Conservation (phyloP, 2,888 invertebrate genomes). For the Pollenia amentaria region DNA sequence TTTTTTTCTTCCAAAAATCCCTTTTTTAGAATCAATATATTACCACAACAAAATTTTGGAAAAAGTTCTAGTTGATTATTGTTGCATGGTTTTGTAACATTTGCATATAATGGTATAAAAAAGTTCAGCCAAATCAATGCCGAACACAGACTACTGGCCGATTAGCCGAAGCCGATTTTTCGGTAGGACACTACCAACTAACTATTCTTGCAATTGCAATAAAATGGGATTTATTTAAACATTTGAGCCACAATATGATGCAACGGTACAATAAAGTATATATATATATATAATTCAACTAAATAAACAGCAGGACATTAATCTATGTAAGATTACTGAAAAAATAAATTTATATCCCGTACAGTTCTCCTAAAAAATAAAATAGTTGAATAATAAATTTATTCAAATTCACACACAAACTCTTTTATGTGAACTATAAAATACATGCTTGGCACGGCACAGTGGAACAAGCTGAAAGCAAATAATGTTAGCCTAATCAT, state of each 20-base stretch:
- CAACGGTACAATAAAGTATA: too few relatives aligned
- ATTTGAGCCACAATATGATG: not conserved
- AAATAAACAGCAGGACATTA: not conserved
- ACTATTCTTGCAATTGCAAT: not conserved
- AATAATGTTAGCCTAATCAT: too few relatives aligned
- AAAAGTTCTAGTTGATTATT: too few relatives aligned
- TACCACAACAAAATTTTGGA: too few relatives aligned
- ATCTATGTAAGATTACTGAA: not conserved
- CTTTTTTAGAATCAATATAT: too few relatives aligned
- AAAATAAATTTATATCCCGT: not conserved
- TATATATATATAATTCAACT: not conserved
- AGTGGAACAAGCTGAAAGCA: not conserved
- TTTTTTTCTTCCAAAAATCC: too few relatives aligned
- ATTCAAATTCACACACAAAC: constrained; percentile 4
- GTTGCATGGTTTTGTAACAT: too few relatives aligned
- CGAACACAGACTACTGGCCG: too few relatives aligned
- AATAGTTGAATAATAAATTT: constrained; percentile 5
- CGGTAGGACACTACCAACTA: too few relatives aligned
- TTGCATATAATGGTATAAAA: too few relatives aligned
- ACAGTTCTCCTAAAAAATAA: not conserved
- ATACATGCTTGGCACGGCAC: not conserved
- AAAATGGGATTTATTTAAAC: not conserved
- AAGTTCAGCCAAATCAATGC: too few relatives aligned
- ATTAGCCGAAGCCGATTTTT: too few relatives aligned
- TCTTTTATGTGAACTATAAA: not conserved